A percentile compares a stretch with the other conserved stretches of the same genome.
phyloP scores from a whole-genome alignment of 2,797 vertebrate species.

The Characodon lateralis region DNA sequence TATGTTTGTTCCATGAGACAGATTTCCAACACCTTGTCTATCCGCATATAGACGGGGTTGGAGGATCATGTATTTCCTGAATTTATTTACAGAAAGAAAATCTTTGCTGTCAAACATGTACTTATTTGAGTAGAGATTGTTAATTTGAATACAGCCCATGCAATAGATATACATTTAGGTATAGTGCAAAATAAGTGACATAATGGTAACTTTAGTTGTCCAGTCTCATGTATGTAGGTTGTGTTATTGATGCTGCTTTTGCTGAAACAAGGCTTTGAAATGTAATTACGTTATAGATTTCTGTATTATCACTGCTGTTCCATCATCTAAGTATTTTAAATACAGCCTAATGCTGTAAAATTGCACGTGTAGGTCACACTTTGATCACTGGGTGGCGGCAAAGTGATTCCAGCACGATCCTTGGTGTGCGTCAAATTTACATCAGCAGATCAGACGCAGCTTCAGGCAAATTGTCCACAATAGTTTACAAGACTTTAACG shows the following conservation, averaged over 20 bases:
- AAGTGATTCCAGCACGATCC: neutral
- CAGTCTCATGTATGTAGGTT: neutral
- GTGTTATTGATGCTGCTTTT: too few species aligned
- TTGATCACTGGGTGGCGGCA: neutral
- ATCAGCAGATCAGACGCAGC: neutral
- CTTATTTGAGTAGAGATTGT: too few species aligned
- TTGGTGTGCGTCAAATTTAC: neutral
- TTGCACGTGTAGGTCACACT: neutral
- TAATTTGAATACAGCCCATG: neutral
- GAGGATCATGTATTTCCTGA: too few species aligned
- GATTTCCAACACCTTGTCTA: neutral
- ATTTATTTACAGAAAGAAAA: too few species aligned
- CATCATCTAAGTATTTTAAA: neutral
- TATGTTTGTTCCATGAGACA: neutral
- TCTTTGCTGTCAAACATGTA: too few species aligned
- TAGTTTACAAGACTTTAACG: neutral
- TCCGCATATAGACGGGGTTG: neutral
- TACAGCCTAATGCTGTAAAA: neutral
- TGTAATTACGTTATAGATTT: neutral
- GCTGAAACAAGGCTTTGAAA: neutral
- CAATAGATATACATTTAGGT: neutral
- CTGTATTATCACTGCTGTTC: neutral
- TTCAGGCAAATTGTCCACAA: neutral
- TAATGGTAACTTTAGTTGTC: neutral
- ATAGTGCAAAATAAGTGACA: neutral